phyloP scores from a whole-genome alignment of 1,140 invertebrate species.

The Dryas iulia region DNA sequence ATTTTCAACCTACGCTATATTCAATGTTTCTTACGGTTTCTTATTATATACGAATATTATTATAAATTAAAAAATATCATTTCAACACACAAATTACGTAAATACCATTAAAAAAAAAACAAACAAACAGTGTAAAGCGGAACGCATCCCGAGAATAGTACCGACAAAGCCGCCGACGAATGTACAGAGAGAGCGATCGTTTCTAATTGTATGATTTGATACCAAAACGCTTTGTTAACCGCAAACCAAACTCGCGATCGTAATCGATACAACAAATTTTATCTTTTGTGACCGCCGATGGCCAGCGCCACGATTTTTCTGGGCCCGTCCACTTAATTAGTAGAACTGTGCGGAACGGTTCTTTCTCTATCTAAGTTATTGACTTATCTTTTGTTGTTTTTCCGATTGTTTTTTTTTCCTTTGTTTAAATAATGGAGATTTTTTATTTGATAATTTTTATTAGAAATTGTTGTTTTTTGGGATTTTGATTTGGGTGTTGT shows the following conservation, averaged over 20 bases:
- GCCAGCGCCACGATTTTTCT: conserved; percentile 55
- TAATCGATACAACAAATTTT: conserved; percentile 72
- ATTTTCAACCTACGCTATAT: too few relatives aligned
- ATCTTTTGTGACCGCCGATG: conserved; percentile 66
- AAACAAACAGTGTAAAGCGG: conserved; percentile 35
- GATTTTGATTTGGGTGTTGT: too few relatives aligned
- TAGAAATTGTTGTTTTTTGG: too few relatives aligned
- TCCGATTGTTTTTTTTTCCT: background rate
- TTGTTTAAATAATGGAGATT: background rate
- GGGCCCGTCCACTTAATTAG: conserved; percentile 65
- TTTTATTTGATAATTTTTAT: background rate
- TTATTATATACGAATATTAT: too few relatives aligned
- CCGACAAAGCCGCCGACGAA: conserved; percentile 69
- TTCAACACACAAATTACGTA: too few relatives aligned
- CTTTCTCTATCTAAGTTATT: conserved; percentile 31
- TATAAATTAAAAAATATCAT: too few relatives aligned
- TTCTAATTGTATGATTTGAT: conserved; percentile 78
- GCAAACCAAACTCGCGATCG: conserved; percentile 65
- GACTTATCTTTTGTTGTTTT: conserved; percentile 27
- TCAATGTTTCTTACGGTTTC: too few relatives aligned
- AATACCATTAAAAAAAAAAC: too few relatives aligned
- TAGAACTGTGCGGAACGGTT: conserved; percentile 54
- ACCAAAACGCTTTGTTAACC: conserved; percentile 73
- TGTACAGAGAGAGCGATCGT: conserved; percentile 56
- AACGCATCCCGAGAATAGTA: conserved; percentile 53